phyloP scores from a whole-genome alignment of 2,797 vertebrate species.

The Lepus oiostolus region DNA sequence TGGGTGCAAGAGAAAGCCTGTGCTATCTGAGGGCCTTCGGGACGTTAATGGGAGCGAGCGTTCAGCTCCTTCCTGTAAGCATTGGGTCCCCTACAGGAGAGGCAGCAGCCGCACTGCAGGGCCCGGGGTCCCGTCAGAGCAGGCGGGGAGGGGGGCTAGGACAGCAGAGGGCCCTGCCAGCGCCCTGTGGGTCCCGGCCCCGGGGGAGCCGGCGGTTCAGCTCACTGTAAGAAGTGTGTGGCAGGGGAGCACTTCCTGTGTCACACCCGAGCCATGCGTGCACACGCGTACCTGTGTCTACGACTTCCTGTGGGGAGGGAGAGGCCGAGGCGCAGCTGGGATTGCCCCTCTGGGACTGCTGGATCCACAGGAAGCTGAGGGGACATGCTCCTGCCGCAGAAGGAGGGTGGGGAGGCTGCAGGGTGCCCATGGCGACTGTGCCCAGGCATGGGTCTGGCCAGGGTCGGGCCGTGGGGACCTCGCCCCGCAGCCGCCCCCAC shows the following conservation, averaged over 20 bases:
- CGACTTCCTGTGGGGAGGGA: not conserved
- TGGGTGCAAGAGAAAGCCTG: no score
- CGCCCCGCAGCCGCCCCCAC: no score
- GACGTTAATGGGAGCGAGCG: no score
- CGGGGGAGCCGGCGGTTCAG: not conserved
- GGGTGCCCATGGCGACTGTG: not conserved
- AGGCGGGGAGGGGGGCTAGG: no score
- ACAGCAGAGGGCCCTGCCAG: no score
- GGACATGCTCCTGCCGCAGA: not conserved
- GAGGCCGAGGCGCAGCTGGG: not conserved
- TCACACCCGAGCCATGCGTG: fast-evolving
- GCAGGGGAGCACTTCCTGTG: not conserved
- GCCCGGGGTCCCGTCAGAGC: no score
- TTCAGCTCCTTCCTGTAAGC: no score
- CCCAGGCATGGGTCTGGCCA: not conserved
- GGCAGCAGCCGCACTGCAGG: no score
- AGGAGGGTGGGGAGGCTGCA: not conserved
- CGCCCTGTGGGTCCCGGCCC: no score
- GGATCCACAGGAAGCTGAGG: not conserved
- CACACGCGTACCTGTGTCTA: fast-evolving
- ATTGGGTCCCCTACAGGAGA: no score
- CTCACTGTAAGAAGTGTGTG: not conserved
- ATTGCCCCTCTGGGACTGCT: not conserved
- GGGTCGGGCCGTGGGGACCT: no score
- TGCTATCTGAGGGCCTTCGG: no score